phyloP scores from a whole-genome alignment of 2,888 invertebrate genomes.

The Matsumyia berberina region DNA sequence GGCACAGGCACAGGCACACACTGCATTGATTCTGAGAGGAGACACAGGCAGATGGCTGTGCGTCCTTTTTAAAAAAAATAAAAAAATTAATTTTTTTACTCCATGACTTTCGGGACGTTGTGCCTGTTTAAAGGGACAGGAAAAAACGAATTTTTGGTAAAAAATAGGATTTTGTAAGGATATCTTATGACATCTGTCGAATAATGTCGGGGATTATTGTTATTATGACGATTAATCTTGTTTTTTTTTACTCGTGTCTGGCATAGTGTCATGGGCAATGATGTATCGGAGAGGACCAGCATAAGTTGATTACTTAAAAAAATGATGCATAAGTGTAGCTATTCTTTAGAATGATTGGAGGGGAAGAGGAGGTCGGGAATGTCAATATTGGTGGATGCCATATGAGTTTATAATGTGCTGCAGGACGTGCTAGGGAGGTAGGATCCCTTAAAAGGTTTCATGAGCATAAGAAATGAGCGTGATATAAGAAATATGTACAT shows the following conservation, averaged over 20 bases:
- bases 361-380: background rate
- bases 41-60: constrained; percentile 64
- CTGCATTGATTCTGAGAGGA: constrained; percentile 46
- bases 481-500: too few relatives aligned
- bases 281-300: constrained; percentile 42
- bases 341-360: background rate
- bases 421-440: background rate
- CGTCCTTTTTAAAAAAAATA: constrained; percentile 68
- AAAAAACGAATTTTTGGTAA: constrained; percentile 30
- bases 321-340: constrained; percentile 1
- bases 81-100: too few relatives aligned
- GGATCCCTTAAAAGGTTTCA: too few relatives aligned
- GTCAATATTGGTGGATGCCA: constrained; percentile 14
- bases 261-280: constrained; percentile 30
- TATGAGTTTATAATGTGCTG: background rate
- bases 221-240: constrained; percentile 72
- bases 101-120: constrained; percentile 54
- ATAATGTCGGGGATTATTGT: constrained; percentile 72
- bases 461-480: too few relatives aligned
- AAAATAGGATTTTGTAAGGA: constrained; percentile 68
- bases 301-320: constrained; percentile 28
- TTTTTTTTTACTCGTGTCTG: background rate
- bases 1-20: too few relatives aligned
- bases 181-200: constrained; percentile 75
- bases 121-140: constrained; percentile 31